These are phyloP conservation scores for Vireo griseus DNA, from an alignment of 2,797 vertebrate genomes.

Conservation along the genomic window DNA sequence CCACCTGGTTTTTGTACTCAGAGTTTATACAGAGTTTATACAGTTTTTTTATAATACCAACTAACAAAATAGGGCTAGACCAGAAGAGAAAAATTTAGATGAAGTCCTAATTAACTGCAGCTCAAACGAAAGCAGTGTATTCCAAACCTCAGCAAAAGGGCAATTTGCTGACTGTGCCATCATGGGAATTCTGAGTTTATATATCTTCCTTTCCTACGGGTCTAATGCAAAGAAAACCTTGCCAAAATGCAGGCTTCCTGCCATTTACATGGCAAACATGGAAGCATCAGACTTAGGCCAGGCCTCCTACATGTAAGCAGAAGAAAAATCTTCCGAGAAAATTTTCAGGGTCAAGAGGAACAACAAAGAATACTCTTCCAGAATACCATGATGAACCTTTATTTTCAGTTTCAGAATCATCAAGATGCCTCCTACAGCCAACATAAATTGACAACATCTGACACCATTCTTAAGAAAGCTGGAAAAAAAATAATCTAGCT, in stretches of 20 bases:
- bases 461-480: background rate
- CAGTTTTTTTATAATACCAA: background rate
- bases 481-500: background rate
- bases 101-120: background rate
- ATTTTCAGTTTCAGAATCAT: background rate
- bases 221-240: background rate
- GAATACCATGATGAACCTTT: background rate
- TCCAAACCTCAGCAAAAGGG: background rate
- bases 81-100: background rate
- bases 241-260: background rate
- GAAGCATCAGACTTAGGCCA: background rate
- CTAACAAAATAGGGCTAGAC: background rate
- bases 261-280: background rate
- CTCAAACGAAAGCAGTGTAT: accelerated
- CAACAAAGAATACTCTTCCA: background rate
- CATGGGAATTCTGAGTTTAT: background rate
- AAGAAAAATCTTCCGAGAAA: background rate
- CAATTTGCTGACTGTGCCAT: accelerated
- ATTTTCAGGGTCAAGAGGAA: background rate
- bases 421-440: background rate
- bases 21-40: background rate
- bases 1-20: background rate
- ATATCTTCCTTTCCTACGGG: background rate
- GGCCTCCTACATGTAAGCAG: background rate
- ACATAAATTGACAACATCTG: background rate